These are phyloP conservation scores for Micronycteris hirsuta DNA, from an alignment of 2,113 vertebrate species.

Conservation along the genomic window DNA sequence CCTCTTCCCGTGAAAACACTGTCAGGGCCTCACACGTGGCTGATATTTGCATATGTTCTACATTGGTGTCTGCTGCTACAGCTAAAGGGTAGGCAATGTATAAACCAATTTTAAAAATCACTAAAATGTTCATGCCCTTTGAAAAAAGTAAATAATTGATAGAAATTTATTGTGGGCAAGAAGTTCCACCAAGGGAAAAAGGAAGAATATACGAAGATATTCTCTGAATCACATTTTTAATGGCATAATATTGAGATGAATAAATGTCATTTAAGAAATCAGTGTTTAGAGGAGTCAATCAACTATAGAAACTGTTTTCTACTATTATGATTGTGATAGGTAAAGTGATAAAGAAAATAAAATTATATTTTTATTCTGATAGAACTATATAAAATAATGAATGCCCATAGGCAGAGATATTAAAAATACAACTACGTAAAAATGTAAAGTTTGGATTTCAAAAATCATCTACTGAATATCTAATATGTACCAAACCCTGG, in stretches of 20 bases:
- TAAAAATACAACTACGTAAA: background rate
- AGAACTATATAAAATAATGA: background rate
- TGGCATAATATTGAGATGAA: background rate
- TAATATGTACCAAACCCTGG: too few species aligned
- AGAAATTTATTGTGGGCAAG: background rate
- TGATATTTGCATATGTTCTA: too few species aligned
- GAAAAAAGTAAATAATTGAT: too few species aligned
- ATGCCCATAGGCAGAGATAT: background rate
- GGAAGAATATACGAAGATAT: background rate
- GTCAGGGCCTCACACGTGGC: too few species aligned
- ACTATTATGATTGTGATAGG: background rate
- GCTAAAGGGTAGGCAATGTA: too few species aligned
- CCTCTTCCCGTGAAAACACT: too few species aligned
- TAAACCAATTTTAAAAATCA: too few species aligned
- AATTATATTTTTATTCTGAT: background rate
- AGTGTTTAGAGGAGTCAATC: background rate
- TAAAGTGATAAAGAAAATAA: background rate
- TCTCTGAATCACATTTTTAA: background rate
- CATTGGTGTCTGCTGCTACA: too few species aligned
- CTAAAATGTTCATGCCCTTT: too few species aligned
- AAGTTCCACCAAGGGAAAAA: background rate
- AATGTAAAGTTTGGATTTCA: background rate
- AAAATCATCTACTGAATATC: background rate
- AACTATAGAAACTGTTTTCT: background rate
- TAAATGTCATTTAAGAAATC: background rate